These are phyloP conservation scores for Chironomus tentans DNA, from an alignment of 2,888 invertebrate genomes.

Conservation along the genomic window DNA sequence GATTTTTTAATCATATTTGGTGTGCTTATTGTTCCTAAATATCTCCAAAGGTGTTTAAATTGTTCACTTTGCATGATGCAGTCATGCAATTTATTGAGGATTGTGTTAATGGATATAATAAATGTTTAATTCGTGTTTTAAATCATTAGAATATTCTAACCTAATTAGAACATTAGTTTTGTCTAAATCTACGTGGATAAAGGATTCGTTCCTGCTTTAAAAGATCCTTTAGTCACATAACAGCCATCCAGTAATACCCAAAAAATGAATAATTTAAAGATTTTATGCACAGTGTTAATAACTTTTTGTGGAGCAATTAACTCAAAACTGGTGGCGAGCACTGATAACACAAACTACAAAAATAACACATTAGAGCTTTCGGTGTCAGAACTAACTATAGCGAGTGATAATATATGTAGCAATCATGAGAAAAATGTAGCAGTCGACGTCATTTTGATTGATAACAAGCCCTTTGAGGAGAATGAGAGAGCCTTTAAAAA, in stretches of 20 bases:
- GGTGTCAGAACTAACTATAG: background rate
- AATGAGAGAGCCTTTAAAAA: background rate
- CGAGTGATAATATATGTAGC: constrained; percentile 12
- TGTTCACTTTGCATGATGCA: no score
- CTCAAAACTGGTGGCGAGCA: background rate
- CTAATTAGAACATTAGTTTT: no score
- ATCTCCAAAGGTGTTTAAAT: no score
- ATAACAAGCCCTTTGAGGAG: background rate
- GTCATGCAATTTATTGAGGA: no score
- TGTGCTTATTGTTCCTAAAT: no score
- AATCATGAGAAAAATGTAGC: constrained; percentile 17
- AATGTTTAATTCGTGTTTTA: no score
- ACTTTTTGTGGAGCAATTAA: background rate
- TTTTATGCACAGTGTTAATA: background rate
- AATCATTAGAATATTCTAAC: no score
- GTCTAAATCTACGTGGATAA: no score
- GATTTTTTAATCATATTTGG: no score
- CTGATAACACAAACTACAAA: constrained; percentile 22
- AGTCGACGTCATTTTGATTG: constrained; percentile 11
- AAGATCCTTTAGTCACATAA: background rate
- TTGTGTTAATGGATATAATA: no score
- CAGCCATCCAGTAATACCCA: background rate
- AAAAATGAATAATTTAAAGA: background rate
- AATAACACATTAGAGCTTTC: background rate
- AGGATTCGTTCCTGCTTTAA: no score